Conservation (phyloP, 1,140 invertebrate genomes). For the Zaprionus taronus region DNA sequence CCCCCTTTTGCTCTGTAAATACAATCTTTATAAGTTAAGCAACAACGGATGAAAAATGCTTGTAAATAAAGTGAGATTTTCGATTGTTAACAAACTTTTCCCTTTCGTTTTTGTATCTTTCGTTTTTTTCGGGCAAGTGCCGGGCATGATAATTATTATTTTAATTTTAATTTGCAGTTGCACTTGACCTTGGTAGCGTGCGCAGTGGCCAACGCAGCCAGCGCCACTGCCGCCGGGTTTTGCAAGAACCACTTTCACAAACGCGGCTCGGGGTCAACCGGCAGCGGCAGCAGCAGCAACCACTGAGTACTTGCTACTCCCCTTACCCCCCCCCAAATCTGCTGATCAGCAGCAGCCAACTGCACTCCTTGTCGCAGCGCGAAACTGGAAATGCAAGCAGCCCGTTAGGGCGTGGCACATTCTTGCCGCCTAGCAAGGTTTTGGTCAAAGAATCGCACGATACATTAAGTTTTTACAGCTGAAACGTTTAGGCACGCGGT, state of each 20-base stretch:
- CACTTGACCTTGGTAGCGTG: constrained; percentile 75
- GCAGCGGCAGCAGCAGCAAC: constrained; percentile 8
- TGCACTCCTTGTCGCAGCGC: constrained; percentile 40
- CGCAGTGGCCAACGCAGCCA: constrained; percentile 52
- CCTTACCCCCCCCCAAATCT: background rate
- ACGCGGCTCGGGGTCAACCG: constrained; percentile 51
- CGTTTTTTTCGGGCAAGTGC: constrained; percentile 21
- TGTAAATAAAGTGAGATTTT: constrained; percentile 73
- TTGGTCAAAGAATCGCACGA: constrained; percentile 27
- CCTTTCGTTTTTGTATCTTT: constrained; percentile 14
- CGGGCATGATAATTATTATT: constrained; percentile 40
- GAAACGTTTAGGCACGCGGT: constrained; percentile 4
- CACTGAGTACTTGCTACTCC: background rate
- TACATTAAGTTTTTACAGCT: background rate
- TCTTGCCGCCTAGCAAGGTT: constrained; percentile 56
- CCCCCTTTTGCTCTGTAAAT: constrained; percentile 65
- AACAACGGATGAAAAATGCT: constrained; percentile 54
- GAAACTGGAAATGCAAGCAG: constrained; percentile 37
- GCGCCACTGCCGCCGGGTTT: constrained; percentile 48
- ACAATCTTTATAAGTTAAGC: constrained; percentile 54
- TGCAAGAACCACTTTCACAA: constrained; percentile 83
- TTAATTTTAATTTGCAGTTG: constrained; percentile 76
- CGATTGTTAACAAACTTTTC: constrained; percentile 36
- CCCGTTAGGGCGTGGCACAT: constrained; percentile 54
- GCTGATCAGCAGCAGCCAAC: constrained; percentile 30